phyloP scores from a whole-genome alignment of 2,888 invertebrate genomes.

The Dryomyza anilis region DNA sequence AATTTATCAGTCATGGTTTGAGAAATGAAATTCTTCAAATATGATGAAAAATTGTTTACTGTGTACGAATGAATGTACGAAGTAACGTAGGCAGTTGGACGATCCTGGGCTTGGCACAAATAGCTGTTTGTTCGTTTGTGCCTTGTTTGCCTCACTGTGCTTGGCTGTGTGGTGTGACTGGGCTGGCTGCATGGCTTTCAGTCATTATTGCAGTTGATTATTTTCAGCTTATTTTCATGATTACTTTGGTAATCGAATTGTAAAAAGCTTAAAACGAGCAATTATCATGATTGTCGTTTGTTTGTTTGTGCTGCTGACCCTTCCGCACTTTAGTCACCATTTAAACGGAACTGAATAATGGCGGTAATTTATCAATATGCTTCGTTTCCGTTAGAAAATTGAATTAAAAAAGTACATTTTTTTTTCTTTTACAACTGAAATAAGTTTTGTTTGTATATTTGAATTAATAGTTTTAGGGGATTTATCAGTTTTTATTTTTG shows the following conservation, averaged over 20 bases:
- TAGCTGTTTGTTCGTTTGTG: too few relatives aligned
- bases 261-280: constrained; percentile 7
- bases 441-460: background rate
- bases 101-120: too few relatives aligned
- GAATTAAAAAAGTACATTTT: too few relatives aligned
- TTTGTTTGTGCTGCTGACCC: background rate
- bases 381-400: too few relatives aligned
- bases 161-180: background rate
- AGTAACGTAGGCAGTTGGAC: too few relatives aligned
- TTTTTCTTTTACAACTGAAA: constrained; percentile 1
- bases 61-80: too few relatives aligned
- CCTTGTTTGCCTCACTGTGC: too few relatives aligned
- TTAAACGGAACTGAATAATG: too few relatives aligned
- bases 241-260: constrained; percentile 16
- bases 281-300: constrained; percentile 19
- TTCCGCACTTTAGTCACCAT: background rate
- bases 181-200: background rate
- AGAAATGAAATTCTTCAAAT: too few relatives aligned
- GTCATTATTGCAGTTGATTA: constrained; percentile 21
- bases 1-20: too few relatives aligned
- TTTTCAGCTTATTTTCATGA: constrained; percentile 20
- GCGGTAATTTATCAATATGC: too few relatives aligned
- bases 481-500: background rate
- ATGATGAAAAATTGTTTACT: too few relatives aligned
- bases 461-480: background rate